Evolutionary conservation across 2,113 vertebrate species (phyloP).

Genomic region (Panthera uncia): DNA sequence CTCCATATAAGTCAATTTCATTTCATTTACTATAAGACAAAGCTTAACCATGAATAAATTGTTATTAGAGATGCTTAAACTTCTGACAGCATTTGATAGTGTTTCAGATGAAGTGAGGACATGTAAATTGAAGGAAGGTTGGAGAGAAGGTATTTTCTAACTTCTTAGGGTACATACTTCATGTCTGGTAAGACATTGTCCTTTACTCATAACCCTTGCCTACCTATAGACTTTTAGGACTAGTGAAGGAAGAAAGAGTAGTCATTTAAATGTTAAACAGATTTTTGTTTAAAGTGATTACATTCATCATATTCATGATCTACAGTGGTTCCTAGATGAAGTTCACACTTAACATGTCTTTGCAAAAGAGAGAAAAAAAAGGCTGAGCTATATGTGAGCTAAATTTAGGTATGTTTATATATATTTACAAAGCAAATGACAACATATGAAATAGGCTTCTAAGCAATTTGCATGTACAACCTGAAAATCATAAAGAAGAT

Average conservation of each 20-base stretch:
- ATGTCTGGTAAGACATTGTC: background rate
- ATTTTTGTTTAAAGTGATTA: background rate
- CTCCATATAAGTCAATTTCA: background rate
- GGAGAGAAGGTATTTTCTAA: background rate
- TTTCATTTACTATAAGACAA: background rate
- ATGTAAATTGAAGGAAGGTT: background rate
- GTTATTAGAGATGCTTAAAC: background rate
- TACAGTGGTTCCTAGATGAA: background rate
- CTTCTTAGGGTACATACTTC: background rate
- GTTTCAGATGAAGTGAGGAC: background rate
- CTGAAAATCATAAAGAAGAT: background rate
- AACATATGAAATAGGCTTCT: constrained; percentile 5
- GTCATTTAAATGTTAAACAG: background rate
- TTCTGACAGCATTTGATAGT: background rate
- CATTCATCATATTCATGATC: background rate
- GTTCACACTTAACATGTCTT: background rate
- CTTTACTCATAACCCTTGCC: background rate
- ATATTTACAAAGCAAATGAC: background rate
- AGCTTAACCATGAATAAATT: background rate
- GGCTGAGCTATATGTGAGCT: background rate
- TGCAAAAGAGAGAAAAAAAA: background rate
- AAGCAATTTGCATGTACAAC: background rate
- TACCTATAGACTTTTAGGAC: background rate
- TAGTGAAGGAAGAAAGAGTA: background rate
- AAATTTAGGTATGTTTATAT: background rate